Conservation (phyloP, 2,113 vertebrate genomes). For the Varanus komodoensis region DNA sequence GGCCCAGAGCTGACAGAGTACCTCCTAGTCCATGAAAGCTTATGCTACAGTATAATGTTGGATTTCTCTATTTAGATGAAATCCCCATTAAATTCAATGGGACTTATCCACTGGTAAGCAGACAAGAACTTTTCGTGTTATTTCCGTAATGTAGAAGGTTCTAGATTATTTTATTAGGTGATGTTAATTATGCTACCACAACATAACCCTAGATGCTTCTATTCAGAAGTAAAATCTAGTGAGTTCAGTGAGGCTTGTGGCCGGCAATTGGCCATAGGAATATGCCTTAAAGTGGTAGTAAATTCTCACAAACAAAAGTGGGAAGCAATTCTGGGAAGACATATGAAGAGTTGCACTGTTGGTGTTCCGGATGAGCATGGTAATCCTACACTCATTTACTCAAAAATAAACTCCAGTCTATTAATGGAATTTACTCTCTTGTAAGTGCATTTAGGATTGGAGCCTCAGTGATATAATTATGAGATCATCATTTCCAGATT, state of each 20-base stretch:
- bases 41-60: not conserved
- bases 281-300: not conserved
- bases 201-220: too few species aligned
- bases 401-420: too few species aligned
- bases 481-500: not conserved
- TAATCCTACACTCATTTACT: too few species aligned
- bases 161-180: not conserved
- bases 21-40: not conserved
- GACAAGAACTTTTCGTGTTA: not conserved
- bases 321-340: too few species aligned
- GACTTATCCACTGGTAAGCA: not conserved
- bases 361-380: too few species aligned
- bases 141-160: not conserved
- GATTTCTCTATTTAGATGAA: not conserved
- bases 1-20: not conserved
- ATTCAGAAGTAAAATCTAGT: not conserved
- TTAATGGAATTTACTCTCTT: not conserved
- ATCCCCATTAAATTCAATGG: not conserved
- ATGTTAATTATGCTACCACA: not conserved
- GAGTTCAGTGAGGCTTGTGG: not conserved
- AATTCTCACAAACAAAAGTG: too few species aligned
- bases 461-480: not conserved
- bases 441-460: not conserved
- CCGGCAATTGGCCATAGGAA: not conserved
- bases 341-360: too few species aligned